Percentiles rank a stretch among this genome's conserved stretches.
These are phyloP conservation scores for Meta bourneti DNA, from an alignment of 2,888 invertebrate species.

Conservation along the genomic window DNA sequence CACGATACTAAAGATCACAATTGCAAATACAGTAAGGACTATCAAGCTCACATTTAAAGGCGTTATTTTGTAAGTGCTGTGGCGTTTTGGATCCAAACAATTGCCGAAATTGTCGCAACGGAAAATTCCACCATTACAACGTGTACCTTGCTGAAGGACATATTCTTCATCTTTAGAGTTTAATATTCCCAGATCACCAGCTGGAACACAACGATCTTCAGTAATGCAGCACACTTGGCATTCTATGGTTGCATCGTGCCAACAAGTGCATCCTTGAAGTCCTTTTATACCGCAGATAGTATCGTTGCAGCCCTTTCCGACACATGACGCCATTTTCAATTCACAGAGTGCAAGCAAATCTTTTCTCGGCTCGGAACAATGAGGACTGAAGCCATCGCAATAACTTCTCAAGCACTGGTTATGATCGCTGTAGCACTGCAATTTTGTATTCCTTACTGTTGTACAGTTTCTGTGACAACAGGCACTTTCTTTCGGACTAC, in stretches of 20 bases:
- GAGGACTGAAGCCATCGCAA: conserved; percentile 47
- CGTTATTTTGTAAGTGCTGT: not conserved
- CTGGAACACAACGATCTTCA: conserved; percentile 18
- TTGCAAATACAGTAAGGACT: not conserved
- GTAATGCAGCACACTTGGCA: conserved; percentile 55
- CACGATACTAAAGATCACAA: not conserved
- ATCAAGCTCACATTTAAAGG: not conserved
- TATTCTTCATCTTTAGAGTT: not conserved
- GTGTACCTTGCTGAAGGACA: conserved; percentile 5
- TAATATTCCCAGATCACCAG: conserved; percentile 26
- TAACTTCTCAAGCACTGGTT: conserved; percentile 10
- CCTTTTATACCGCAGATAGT: conserved; percentile 5
- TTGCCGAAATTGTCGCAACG: conserved; percentile 33
- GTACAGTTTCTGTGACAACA: conserved; percentile 65
- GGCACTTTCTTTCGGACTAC: conserved; percentile 63
- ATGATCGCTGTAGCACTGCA: conserved; percentile 24
- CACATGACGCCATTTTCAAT: not conserved
- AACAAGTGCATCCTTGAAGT: conserved; percentile 26
- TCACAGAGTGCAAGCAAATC: not conserved
- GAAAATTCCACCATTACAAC: conserved; percentile 16
- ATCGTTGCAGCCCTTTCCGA: not conserved
- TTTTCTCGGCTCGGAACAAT: conserved; percentile 26
- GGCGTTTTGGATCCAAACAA: not conserved
- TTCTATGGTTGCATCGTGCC: not conserved
- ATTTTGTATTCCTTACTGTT: not conserved